Evolutionary conservation across 2,888 invertebrate genomes (phyloP).

Genomic region (Metopia argyrocephala): DNA sequence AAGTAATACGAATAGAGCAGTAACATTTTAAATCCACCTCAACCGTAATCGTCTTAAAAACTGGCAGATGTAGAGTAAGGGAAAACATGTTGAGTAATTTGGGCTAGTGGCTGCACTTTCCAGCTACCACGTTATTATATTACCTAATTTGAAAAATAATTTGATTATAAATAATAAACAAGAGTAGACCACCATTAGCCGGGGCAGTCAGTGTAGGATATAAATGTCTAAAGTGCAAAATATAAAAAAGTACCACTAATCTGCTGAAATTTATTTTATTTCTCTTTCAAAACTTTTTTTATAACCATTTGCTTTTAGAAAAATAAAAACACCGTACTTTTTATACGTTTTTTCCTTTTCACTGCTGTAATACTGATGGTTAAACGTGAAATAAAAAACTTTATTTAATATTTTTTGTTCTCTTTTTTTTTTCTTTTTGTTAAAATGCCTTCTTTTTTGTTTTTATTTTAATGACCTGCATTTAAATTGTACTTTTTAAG

Average conservation of each 20-base stretch:
- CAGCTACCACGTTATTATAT: too few relatives aligned
- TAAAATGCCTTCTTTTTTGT: background rate
- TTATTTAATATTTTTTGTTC: slow-evolving; percentile 17
- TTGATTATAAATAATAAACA: too few relatives aligned
- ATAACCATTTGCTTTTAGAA: slow-evolving; percentile 17
- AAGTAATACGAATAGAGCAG: too few relatives aligned
- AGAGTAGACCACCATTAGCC: too few relatives aligned
- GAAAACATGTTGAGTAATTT: too few relatives aligned
- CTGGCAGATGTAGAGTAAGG: too few relatives aligned
- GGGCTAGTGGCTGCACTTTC: too few relatives aligned
- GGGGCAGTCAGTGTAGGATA: too few relatives aligned
- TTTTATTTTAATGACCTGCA: slow-evolving; percentile 47
- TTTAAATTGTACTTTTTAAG: slow-evolving; percentile 14
- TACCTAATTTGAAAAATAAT: too few relatives aligned
- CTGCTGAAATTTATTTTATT: slow-evolving; percentile 21
- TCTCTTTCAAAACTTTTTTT: background rate
- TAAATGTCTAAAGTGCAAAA: background rate
- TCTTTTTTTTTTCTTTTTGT: slow-evolving; percentile 11
- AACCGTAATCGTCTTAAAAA: too few relatives aligned
- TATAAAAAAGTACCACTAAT: background rate
- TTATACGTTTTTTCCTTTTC: slow-evolving; percentile 28
- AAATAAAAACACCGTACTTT: slow-evolving; percentile 3
- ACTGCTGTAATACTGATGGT: slow-evolving; percentile 1
- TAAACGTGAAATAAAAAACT: slow-evolving; percentile 24
- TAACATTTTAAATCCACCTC: too few relatives aligned